Conservation (phyloP, 1,140 invertebrate species). For the Drosophila novamexicana region DNA sequence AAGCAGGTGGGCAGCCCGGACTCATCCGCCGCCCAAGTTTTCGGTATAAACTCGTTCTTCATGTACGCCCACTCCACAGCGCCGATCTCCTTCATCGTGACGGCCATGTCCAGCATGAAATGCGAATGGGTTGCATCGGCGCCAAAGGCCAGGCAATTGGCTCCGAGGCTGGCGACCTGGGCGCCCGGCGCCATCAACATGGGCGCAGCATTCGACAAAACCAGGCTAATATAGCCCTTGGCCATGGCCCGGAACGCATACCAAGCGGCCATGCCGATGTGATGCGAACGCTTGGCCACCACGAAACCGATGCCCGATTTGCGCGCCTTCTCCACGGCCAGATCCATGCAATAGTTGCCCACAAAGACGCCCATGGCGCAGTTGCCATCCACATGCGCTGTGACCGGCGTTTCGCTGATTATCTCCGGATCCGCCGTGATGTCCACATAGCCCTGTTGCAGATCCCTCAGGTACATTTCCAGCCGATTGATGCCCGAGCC, state of each 20-base stretch:
- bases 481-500: conserved; percentile 95
- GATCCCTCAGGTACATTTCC: conserved; percentile 88
- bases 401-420: conserved; percentile 89
- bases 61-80: conserved; percentile 91
- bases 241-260: conserved; percentile 91
- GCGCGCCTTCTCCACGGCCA: conserved; percentile 94
- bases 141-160: conserved; percentile 93
- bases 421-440: conserved; percentile 87
- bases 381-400: conserved; percentile 92
- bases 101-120: conserved; percentile 97
- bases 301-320: conserved; percentile 94
- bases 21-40: conserved; percentile 91
- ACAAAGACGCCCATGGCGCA: conserved; percentile 88
- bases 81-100: conserved; percentile 88
- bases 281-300: conserved; percentile 87
- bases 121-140: conserved; percentile 88
- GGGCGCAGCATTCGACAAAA: conserved; percentile 96
- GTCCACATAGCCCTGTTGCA: conserved; percentile 84
- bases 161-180: conserved; percentile 90
- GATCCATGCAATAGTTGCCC: conserved; percentile 91
- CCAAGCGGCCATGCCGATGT: conserved; percentile 90
- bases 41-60: conserved; percentile 89
- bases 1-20: conserved; percentile 88
- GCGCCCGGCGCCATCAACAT: conserved; percentile 92
- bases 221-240: conserved; percentile 91